Base-by-base conservation (phyloP, 1,140 invertebrate genomes). In the Drosophila azteca region DNA sequence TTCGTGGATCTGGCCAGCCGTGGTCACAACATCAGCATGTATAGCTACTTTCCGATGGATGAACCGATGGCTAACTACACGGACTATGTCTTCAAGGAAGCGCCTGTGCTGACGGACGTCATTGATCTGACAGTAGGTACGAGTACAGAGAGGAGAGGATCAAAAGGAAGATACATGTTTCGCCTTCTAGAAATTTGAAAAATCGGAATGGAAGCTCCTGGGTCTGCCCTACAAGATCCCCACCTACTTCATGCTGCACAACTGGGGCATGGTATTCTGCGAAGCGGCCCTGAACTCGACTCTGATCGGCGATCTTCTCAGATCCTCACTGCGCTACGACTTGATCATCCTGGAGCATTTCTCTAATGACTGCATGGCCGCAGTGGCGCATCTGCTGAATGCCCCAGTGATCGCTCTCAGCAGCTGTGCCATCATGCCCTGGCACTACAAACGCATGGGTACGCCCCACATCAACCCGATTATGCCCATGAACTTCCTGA, bases 21-120 rank as follows among this genome's bases (percentile, higher is more conserved):
- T 20, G 95, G 95, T 0, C 95, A 96, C 71, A 91, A 95, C 6
- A 13, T 96, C 1, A 95, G 94, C 2, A 93, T 95, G 2, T 84
- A 95, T 3, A 95, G 94, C 1, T 93, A 94, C 57, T 95, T 95
- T 73, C 94, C 94, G 11, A 90, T 92, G 66, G 83, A 90, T 50
- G 79, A 92, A 52, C 85, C 93, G 0, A 29, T 94, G 15, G 66
- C 92, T 5, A 95, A 94, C 76, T 95, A 94, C 62, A 92, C 91
- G n/a, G 94, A 95, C 53, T 93, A 94, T 31, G 92, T 90, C 49
- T 70, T 94, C 7, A 70, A 84, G 5, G 90, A 91, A 20, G 90
- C 82, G 48, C 88, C 84, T 0, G 13, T 92, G 5, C 88, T 90
- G 3, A 52, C 92, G 0, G 79, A 93, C 49, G 57, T 92, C 0